Conservation (phyloP, 2,797 vertebrate species). For the Halcyon smyrnensis region DNA sequence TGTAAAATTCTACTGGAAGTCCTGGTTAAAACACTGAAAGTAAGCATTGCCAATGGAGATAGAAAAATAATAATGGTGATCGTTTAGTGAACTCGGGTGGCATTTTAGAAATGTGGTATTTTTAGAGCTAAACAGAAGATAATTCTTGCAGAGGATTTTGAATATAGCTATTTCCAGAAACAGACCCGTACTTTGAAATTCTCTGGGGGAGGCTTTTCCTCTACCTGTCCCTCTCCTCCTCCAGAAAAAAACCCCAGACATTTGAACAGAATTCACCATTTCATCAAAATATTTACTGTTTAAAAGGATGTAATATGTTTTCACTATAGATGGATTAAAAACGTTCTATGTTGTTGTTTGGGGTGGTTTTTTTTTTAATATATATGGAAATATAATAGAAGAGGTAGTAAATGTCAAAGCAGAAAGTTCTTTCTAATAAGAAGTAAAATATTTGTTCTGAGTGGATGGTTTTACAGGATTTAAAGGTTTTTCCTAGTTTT, state of each 20-base stretch:
- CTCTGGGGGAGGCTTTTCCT: background rate
- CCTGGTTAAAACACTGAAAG: background rate
- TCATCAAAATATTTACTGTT: background rate
- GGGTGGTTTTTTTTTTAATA: background rate
- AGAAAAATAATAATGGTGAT: background rate
- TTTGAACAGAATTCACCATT: background rate
- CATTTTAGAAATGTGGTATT: background rate
- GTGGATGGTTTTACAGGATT: background rate
- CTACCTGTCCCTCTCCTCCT: background rate
- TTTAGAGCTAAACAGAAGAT: background rate
- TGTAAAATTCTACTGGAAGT: background rate
- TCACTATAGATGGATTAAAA: background rate
- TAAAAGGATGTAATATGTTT: fast-evolving
- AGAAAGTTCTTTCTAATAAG: background rate
- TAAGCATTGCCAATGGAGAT: background rate
- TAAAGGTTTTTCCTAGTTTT: background rate
- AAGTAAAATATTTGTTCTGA: background rate
- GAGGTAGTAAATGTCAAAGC: background rate
- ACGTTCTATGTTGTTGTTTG: fast-evolving
- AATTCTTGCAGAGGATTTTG: background rate
- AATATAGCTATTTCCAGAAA: background rate
- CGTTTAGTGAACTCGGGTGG: background rate
- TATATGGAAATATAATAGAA: background rate
- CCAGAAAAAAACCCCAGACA: background rate
- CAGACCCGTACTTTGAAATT: background rate